A percentile compares a stretch with the other conserved stretches of the same genome.
These are phyloP conservation scores for Periophthalmus modestus DNA, from an alignment of 2,113 vertebrate species.

Conservation along the genomic window DNA sequence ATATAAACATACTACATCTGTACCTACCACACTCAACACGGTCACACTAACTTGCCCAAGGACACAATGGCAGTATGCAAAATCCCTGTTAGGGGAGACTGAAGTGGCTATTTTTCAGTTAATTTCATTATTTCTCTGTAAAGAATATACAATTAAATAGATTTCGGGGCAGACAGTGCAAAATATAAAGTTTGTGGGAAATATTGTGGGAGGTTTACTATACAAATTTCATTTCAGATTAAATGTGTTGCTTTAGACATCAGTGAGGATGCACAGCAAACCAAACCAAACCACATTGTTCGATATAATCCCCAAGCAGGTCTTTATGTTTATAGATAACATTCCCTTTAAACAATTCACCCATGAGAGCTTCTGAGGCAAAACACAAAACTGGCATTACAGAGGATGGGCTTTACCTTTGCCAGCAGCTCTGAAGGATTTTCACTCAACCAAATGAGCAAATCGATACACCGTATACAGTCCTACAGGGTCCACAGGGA, in stretches of 20 bases:
- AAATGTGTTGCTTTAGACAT: neutral
- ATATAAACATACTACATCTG: too few relatives aligned
- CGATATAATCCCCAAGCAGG: neutral
- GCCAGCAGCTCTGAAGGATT: constrained; percentile 29
- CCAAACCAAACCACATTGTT: neutral
- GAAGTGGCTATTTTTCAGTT: neutral
- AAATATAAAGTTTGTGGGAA: neutral
- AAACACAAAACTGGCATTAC: constrained; percentile 32
- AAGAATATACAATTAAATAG: neutral
- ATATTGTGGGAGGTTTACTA: neutral
- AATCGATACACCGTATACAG: constrained; percentile 59
- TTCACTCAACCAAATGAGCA: constrained; percentile 55
- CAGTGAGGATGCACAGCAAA: neutral
- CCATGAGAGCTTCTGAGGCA: constrained; percentile 30
- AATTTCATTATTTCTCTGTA: neutral
- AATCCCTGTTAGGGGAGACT: neutral
- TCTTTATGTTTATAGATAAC: constrained; percentile 37
- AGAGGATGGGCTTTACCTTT: constrained; percentile 17
- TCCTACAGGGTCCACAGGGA: constrained; percentile 56
- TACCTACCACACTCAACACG: neutral
- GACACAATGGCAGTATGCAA: neutral
- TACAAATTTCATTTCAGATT: neutral
- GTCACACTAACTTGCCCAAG: neutral
- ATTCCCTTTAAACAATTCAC: constrained; percentile 27
- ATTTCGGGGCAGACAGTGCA: neutral